Evolutionary conservation across 35 echinoderm and acorn worm species (phyloP), one percentile per base, ranked within the genome.

Genomic region (Holothuria glaberrima): DNA sequence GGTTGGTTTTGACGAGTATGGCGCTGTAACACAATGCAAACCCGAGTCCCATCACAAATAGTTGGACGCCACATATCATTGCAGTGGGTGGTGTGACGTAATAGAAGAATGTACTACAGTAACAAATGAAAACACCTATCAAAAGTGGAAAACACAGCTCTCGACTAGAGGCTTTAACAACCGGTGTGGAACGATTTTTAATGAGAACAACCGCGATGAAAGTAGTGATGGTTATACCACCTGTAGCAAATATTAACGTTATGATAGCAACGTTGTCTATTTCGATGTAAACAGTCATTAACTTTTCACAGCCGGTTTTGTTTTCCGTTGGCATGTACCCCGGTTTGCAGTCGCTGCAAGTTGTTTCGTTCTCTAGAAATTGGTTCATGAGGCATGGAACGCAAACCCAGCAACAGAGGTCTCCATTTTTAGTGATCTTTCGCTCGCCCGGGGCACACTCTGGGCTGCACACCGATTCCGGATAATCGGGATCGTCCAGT

Each of bases 101-200:
- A 59, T 90, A 88, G 14, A 97, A 59, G 58, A 97, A 94, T 30
- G 92, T 92, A 32, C 90, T 82, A 12, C 71, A 35, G 67, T 97
- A 97, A 91, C 91, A 91, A 30, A 97, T 44, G 71, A 97, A 91
- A 38, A 97, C 86, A 17, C 95, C 95, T 9, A 94, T 46, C 0
- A 97, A 66, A 14, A 97, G 80, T 4, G 92, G 72, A 25, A 73
- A 88, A 82, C 91, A 94, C 6, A 97, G 80, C 52, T 97, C 95
- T 57, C 92, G 58, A 30, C 95, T 92, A 0, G 95, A 97, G 4
- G 95, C 95, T 71, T 97, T 97, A 22, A 97, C 95, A 19, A 97
- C 83, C 17, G 95, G 95, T 20, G 95, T 95, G 17, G 86, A 52
- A 22, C 78, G 46, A 73, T 97, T 80, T 65, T 60, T 25, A 20